Percentiles rank a stretch among this genome's conserved stretches.
Evolutionary conservation across 1,140 invertebrate species (phyloP).

Genomic region (Aphelinus certus): DNA sequence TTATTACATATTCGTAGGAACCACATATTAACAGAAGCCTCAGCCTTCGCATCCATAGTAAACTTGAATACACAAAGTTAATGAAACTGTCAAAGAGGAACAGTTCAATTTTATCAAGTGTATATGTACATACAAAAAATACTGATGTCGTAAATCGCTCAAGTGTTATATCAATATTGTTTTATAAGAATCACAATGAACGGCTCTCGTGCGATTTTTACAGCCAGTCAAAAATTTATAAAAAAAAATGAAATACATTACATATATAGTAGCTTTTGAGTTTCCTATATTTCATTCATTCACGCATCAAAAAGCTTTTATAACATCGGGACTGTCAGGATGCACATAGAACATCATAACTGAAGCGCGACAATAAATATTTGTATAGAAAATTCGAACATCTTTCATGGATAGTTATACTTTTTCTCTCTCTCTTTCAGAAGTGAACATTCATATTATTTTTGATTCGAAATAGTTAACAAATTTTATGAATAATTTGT

Average conservation of each 20-base stretch:
- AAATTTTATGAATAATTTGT: too few relatives aligned
- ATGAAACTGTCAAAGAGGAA: slow-evolving; percentile 15
- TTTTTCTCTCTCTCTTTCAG: slow-evolving; percentile 5
- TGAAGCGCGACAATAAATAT: slow-evolving; percentile 34
- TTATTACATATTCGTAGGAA: slow-evolving; percentile 33
- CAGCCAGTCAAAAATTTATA: slow-evolving; percentile 29
- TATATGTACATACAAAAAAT: slow-evolving; percentile 37
- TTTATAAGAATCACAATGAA: slow-evolving; percentile 24
- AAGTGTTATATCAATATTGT: slow-evolving; percentile 21
- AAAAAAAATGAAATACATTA: slow-evolving; percentile 24
- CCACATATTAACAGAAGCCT: slow-evolving; percentile 36
- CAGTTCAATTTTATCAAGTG: slow-evolving; percentile 20
- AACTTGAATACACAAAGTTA: slow-evolving; percentile 30
- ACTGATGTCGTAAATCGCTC: slow-evolving; percentile 32
- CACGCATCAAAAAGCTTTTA: not conserved
- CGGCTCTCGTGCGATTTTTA: slow-evolving; percentile 16
- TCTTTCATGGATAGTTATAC: too few relatives aligned
- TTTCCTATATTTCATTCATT: slow-evolving; percentile 8
- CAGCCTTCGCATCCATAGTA: not conserved
- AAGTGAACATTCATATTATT: not conserved
- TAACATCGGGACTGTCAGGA: not conserved
- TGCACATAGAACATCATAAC: slow-evolving; percentile 5
- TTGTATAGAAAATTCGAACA: slow-evolving; percentile 9
- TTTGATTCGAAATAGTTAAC: too few relatives aligned
- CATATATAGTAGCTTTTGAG: slow-evolving; percentile 15